These are phyloP conservation scores for Oopsacas minuta DNA, from an alignment of 37 sponge, comb jelly and placozoan species.

Conservation along the genomic window DNA sequence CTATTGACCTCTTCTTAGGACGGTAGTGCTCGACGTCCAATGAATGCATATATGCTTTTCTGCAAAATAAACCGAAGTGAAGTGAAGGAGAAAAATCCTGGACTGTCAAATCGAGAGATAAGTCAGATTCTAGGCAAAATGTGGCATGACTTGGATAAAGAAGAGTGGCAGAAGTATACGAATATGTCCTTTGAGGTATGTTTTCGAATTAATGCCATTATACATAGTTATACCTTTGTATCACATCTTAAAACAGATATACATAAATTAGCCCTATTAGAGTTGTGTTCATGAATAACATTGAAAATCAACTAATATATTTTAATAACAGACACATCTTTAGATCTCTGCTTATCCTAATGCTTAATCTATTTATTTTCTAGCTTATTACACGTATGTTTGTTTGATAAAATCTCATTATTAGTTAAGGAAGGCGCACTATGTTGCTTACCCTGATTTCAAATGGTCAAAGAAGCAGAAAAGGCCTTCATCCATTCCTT, in stretches of 20 bases:
- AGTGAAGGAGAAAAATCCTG: neutral
- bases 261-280: too few relatives aligned
- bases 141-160: slow-evolving; percentile 8
- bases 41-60: slow-evolving; percentile 7
- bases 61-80: neutral
- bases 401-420: neutral
- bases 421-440: slow-evolving; percentile 10
- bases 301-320: too few relatives aligned
- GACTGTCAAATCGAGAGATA: neutral
- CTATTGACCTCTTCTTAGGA: neutral
- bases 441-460: slow-evolving; percentile 8
- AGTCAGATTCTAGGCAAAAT: neutral
- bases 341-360: too few relatives aligned
- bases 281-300: too few relatives aligned
- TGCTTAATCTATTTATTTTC: too few relatives aligned
- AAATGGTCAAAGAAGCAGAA: slow-evolving; percentile 13
- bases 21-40: slow-evolving; percentile 8
- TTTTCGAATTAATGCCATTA: neutral
- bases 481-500: neutral
- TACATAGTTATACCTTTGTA: too few relatives aligned
- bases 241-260: too few relatives aligned
- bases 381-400: too few relatives aligned
- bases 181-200: neutral
- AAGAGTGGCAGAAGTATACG: slow-evolving; percentile 17
- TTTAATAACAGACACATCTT: too few relatives aligned